Base-by-base conservation (phyloP, 2,888 invertebrate genomes). In the Zygogramma bicolorata region DNA sequence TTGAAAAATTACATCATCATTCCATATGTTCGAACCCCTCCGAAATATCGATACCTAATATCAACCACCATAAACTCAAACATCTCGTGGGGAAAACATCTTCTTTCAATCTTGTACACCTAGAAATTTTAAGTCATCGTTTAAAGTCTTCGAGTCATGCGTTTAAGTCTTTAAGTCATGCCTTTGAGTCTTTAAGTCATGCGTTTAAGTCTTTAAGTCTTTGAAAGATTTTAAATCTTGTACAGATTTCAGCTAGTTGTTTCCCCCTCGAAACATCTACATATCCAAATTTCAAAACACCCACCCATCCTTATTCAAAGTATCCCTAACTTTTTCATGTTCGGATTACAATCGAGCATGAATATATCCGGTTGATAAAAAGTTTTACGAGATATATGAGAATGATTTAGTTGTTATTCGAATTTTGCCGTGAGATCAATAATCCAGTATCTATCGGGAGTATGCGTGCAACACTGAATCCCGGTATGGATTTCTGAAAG, bases 401-500 rank as follows among this genome's bases (percentile, higher is more conserved):
- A 46, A 10, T 46, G 46, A 22, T 46, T 46, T 46, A 46, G 46
- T 46, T 46, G 46, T 46, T 46, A 46, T 46, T 46, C 46, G 46
- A 46, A 46, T 13, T 46, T 20, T 46, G 46, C 46, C 46, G 20
- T 20, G 22, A 20, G 46, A 46, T 46, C 46, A 20, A 46, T 46
- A 46, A 46, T 10, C 46, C 10, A 20, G 20, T 46, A 6, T 46
- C 46, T 10, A 22, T 46, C 46, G 13, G 20, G 46, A 46, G 46
- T 46, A 20, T 46, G 46, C 46, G 46, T 46, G 18, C 13, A 46
- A 2, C 15, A 15, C 18, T 46, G 42, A 18, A 46, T 15, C 15
- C 18, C 2, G 2, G 8, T 18, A 46, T n/a, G 42, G 42, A 46
- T 6, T 46, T 42, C 42, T n/a, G 42, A 5, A 10, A 46, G 15